Conservation (phyloP, 1,140 invertebrate genomes). For the Melitaea cinxia region DNA sequence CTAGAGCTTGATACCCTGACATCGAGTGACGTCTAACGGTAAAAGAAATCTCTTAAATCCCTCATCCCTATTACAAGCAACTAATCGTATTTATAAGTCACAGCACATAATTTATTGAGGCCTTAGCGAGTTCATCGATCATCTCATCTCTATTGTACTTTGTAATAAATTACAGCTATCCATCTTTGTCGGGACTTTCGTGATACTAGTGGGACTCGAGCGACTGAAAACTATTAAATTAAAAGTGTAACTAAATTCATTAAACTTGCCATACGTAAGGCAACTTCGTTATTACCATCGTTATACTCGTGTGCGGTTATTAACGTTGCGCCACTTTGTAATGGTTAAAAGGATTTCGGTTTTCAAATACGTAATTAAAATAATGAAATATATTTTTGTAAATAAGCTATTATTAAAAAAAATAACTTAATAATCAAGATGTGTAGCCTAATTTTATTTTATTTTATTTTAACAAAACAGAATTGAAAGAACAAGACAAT, state of each 20-base stretch:
- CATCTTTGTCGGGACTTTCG: constrained; percentile 13
- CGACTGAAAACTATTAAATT: constrained; percentile 13
- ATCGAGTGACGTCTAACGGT: too few relatives aligned
- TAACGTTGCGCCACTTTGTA: background rate
- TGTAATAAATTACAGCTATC: constrained; percentile 21
- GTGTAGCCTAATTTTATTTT: too few relatives aligned
- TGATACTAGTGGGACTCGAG: background rate
- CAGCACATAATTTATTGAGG: constrained; percentile 19
- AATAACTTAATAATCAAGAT: too few relatives aligned
- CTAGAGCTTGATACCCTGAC: too few relatives aligned
- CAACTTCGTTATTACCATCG: background rate
- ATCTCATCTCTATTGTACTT: constrained; percentile 21
- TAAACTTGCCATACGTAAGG: constrained; percentile 4
- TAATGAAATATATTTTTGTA: too few relatives aligned
- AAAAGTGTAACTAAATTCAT: constrained; percentile 14
- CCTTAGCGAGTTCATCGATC: constrained; percentile 14
- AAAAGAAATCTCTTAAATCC: too few relatives aligned
- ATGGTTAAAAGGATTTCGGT: too few relatives aligned
- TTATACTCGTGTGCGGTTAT: background rate
- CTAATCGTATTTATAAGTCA: constrained; percentile 10
- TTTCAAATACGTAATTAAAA: too few relatives aligned
- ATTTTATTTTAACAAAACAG: too few relatives aligned
- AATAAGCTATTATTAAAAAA: too few relatives aligned
- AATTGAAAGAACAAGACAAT: too few relatives aligned
- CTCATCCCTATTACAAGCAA: background rate